Conservation (phyloP, 2,888 invertebrate genomes). For the Cephus sareptanus region DNA sequence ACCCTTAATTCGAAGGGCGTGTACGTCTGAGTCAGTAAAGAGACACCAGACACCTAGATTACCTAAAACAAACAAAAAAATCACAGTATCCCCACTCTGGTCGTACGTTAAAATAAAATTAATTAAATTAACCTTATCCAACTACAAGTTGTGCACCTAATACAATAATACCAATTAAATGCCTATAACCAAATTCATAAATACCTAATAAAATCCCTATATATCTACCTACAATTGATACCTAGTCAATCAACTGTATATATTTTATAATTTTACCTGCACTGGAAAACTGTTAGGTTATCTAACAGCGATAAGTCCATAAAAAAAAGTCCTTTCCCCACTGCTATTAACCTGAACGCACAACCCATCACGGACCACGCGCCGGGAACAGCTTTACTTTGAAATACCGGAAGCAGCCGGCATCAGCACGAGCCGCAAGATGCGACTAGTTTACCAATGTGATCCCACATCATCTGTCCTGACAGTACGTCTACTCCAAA, state of each 20-base stretch:
- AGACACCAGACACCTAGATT: background rate
- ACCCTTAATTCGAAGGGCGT: conserved; percentile 43
- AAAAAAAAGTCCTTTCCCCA: background rate
- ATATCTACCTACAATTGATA: background rate
- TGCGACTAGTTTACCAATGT: conserved; percentile 42
- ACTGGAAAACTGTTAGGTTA: background rate
- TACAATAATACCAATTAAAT: too few species aligned
- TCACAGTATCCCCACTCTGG: background rate
- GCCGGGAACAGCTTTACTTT: conserved; percentile 34
- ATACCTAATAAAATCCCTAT: too few species aligned
- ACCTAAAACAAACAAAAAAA: background rate
- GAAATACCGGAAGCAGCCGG: conserved; percentile 58
- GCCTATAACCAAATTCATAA: too few species aligned
- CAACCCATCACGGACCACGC: conserved; percentile 9
- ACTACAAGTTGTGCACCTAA: too few species aligned
- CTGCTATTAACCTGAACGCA: background rate
- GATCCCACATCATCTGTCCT: conserved; percentile 29
- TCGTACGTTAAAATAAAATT: too few species aligned
- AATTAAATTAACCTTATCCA: too few species aligned
- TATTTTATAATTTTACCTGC: background rate
- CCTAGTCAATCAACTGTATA: background rate
- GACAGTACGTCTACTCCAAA: conserved; percentile 6
- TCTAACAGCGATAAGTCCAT: background rate
- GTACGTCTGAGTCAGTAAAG: conserved; percentile 19
- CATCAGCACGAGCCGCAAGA: conserved; percentile 46